Evolutionary conservation across 2,797 vertebrate species (phyloP).

Genomic region (Crenuchus spilurus): DNA sequence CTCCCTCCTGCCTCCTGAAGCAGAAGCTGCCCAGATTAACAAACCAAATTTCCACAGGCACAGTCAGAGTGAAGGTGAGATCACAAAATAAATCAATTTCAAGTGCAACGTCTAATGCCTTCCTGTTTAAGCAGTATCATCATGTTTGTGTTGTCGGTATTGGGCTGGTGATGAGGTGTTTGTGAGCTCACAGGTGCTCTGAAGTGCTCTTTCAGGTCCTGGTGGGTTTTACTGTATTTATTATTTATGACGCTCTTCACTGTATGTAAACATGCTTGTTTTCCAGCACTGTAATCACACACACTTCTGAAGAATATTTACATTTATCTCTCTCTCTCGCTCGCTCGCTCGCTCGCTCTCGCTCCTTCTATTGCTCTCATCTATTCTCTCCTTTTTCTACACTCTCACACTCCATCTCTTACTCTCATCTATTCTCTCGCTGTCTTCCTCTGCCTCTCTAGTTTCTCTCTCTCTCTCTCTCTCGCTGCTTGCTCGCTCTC

Average conservation of each 20-base stretch:
- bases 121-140: too few relatives aligned
- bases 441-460: neutral
- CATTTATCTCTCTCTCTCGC: neutral
- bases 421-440: constrained; percentile 33
- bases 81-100: too few relatives aligned
- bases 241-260: too few relatives aligned
- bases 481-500: constrained; percentile 16
- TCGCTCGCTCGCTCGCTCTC: too few relatives aligned
- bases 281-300: neutral
- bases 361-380: neutral
- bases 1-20: too few relatives aligned
- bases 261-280: neutral
- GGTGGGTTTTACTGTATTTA: neutral
- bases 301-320: neutral
- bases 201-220: neutral
- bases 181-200: neutral
- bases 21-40: too few relatives aligned
- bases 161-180: too few relatives aligned
- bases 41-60: too few relatives aligned
- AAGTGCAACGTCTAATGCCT: too few relatives aligned
- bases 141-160: too few relatives aligned
- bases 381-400: neutral
- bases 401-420: constrained; percentile 2
- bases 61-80: too few relatives aligned
- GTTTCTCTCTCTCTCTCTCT: neutral